Evolutionary conservation across 2,113 vertebrate species (phyloP).

Genomic region (Choloepus hoffmanni): DNA sequence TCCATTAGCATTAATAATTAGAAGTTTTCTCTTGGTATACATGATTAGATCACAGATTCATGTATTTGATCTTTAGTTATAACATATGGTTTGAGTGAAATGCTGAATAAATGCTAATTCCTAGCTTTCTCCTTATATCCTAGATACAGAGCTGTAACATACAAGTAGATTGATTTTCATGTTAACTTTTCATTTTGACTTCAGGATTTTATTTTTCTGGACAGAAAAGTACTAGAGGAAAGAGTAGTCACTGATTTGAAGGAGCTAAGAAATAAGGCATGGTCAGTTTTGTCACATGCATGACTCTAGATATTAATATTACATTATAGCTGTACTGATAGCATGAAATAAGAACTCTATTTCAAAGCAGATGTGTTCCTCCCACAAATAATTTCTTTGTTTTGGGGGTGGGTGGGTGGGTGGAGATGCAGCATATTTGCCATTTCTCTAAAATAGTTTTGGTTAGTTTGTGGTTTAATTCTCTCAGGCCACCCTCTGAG

Average conservation of each 20-base stretch:
- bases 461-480: neutral
- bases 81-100: neutral
- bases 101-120: neutral
- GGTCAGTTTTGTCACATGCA: constrained; percentile 14
- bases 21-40: neutral
- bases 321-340: constrained; percentile 17
- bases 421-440: neutral
- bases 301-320: constrained; percentile 10
- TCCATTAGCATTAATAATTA: neutral
- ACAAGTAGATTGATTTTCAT: neutral
- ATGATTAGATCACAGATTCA: neutral
- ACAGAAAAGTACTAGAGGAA: constrained; percentile 6
- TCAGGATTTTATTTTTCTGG: constrained; percentile 48
- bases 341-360: neutral
- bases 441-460: neutral
- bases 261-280: constrained; percentile 4
- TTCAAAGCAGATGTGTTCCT: neutral
- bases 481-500: neutral
- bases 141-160: neutral
- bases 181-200: constrained; percentile 57
- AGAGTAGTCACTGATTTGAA: constrained; percentile 41
- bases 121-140: neutral
- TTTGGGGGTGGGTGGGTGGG: neutral
- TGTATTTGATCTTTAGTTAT: neutral
- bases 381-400: neutral